Evolutionary conservation across 2,888 invertebrate species (phyloP), one percentile per base, ranked within the genome.

Genomic region (Cheilosia variabilis): DNA sequence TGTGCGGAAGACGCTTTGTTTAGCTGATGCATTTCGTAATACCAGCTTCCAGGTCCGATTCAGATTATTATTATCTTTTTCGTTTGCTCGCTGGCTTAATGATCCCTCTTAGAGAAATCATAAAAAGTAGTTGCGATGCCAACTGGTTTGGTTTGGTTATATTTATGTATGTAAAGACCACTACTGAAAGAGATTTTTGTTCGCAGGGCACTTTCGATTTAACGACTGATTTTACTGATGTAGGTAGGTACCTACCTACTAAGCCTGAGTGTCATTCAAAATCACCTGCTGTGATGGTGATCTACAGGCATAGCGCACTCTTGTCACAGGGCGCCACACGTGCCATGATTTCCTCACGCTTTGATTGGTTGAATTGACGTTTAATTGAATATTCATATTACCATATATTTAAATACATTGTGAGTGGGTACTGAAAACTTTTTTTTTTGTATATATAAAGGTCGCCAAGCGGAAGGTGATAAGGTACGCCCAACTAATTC

Each of bases 11-110:
- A 27, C 4, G 0, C 17, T 45, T 37, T 22, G n/a, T 7, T 60
- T 9, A 13, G n/a, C 2, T 41, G 9, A 27, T n/a, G 45, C 10
- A 43, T 57, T 55, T 69, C 10, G 31, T 69, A 57, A 58, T 34
- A 57, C 19, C 45, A 45, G 45, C 4, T 45, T 31, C 55, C 57
- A 37, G 57, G 47, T 69, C 17, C 34, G 58, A 2, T 55, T 55
- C 15, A n/a, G 37, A 24, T 65, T 19, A 53, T 50, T 34, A 50
- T 2, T 50, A 34, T 50, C 22, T 22, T 52, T 52, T 19, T n/a
- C 1, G 50, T 4, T n/a, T 34, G 10, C 1, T 34, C 37, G 1
- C 13, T 55, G 17, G 4, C 27, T 41, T 52, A 10, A 13, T 65
- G n/a, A n/a, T 24, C 37, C 10, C 52, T 41, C 52, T n/a, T 24